Percentiles rank a stretch among this genome's conserved stretches.
These are phyloP conservation scores for Buceros bicornis DNA, from an alignment of 2,797 vertebrate species.

Conservation along the genomic window DNA sequence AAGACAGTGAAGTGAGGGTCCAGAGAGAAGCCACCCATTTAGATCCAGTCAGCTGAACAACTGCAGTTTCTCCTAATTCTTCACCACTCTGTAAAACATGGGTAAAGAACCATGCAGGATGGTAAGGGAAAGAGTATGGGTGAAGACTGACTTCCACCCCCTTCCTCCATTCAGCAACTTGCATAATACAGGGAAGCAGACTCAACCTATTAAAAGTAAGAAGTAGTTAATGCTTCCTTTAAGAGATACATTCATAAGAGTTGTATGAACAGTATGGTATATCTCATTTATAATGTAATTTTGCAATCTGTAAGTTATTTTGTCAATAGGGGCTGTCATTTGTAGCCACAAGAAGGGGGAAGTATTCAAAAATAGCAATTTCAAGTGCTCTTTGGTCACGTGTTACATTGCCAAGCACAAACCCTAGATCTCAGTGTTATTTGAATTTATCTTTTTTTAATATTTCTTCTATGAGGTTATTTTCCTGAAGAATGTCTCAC, in stretches of 20 bases:
- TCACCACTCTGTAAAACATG: conserved; percentile 54
- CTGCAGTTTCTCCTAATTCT: conserved; percentile 59
- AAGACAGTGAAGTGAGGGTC: conserved; percentile 42
- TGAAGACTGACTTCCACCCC: conserved; percentile 26
- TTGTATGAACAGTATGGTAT: neutral
- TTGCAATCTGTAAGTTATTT: neutral
- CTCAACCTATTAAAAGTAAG: conserved; percentile 54
- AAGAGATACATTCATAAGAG: conserved; percentile 15
- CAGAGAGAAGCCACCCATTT: conserved; percentile 55
- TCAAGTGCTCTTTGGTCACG: neutral
- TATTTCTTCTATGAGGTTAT: neutral
- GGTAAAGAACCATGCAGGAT: conserved; percentile 36
- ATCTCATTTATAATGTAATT: neutral
- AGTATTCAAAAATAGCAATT: neutral
- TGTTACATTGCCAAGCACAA: neutral
- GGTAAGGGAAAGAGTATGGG: neutral
- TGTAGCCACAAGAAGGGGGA: neutral
- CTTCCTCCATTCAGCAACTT: conserved; percentile 45
- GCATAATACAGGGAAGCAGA: conserved; percentile 42
- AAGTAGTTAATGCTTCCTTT: conserved; percentile 48
- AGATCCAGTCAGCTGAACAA: conserved; percentile 53
- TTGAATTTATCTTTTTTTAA: neutral
- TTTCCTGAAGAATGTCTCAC: conserved; percentile 10
- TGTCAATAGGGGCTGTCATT: neutral
- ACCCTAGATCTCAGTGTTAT: neutral